phyloP scores from a whole-genome alignment of 1,140 invertebrate genomes.

The Tetramorium simillimum region DNA sequence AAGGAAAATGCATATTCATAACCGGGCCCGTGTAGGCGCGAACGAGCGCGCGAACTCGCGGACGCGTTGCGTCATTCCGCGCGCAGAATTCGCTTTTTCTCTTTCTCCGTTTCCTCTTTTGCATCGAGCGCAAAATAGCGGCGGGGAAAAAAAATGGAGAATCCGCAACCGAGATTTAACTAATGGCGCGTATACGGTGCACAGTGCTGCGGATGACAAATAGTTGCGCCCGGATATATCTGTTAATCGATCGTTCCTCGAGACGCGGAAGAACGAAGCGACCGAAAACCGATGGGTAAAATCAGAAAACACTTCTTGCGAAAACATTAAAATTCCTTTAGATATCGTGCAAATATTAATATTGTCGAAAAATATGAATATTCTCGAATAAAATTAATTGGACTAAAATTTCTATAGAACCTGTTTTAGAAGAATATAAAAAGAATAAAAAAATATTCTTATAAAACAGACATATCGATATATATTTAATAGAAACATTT shows the following conservation, averaged over 20 bases:
- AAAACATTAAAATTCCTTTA: not conserved
- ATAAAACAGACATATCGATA: not conserved
- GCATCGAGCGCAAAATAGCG: constrained; percentile 26
- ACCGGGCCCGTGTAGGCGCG: constrained; percentile 73
- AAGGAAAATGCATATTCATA: constrained; percentile 85
- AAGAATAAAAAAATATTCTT: not conserved
- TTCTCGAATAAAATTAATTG: constrained; percentile 16
- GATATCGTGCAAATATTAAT: not conserved
- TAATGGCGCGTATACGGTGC: constrained; percentile 35
- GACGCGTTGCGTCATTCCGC: constrained; percentile 69
- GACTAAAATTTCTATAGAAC: not conserved
- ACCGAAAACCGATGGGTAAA: constrained; percentile 17
- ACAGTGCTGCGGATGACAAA: constrained; percentile 52
- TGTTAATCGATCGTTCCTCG: constrained; percentile 54
- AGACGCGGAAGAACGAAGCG: constrained; percentile 22
- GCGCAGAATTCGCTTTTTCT: constrained; percentile 74
- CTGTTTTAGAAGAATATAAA: not conserved
- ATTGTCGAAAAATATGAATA: not conserved
- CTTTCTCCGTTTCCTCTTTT: constrained; percentile 50
- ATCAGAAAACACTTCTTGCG: not conserved
- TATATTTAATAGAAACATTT: not conserved
- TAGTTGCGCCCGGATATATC: constrained; percentile 53
- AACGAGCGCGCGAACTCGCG: constrained; percentile 72
- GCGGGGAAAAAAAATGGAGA: constrained; percentile 62
- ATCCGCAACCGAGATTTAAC: constrained; percentile 61